Base-by-base conservation (phyloP, 2,113 vertebrate species). In the Podarcis cretensis region DNA sequence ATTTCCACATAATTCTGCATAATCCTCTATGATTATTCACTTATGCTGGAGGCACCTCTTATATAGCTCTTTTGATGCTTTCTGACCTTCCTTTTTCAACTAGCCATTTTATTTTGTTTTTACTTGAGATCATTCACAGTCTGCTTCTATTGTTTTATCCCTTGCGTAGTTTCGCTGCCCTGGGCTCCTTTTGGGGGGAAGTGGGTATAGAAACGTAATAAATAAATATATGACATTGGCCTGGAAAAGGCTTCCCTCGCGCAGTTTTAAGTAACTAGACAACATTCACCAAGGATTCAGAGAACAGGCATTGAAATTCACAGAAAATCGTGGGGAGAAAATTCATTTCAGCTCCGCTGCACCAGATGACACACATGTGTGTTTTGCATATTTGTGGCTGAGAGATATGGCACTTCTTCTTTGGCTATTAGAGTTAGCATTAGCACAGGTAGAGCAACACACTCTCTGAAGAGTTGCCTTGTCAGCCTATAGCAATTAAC, bases 401-500 rank as follows among this genome's bases (percentile, higher is more conserved):
- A 7, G 37, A 21, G 18, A n/a, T 65, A 13, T 78, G 71, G 73
- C 7, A 10, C 27, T 20, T 30, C 54, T 76, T 43, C 1, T 21
- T 40, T 14, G 3, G 7, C 8, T 76, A 76, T 85, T 6, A 30
- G 54, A n/a, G 30, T 20, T 83, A 37, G 59, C 59, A 73, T 81
- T 59, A 63, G 40, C 32, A 74, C 23, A 74, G 32, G 40, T 66
- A 77, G 35, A n/a, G 20, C 23, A 76, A 43, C 16, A 68, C 40
- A 32, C 13, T 83, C 75, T 21, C 59, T 12, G 35, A 77, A 68
- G 63, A 23, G 21, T 54, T 25, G n/a, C 63, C 65, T 77, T 77
- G 14, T 37, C 40, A 57, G 32, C 81, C 59, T 84, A 77, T 21
- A 30, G 40, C 81, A 89, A 89, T 89, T 89, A 89, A 83, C 63